These are phyloP conservation scores for Disparrhopalites patrizii DNA, from an alignment of 2,888 invertebrate species.

Conservation along the genomic window DNA sequence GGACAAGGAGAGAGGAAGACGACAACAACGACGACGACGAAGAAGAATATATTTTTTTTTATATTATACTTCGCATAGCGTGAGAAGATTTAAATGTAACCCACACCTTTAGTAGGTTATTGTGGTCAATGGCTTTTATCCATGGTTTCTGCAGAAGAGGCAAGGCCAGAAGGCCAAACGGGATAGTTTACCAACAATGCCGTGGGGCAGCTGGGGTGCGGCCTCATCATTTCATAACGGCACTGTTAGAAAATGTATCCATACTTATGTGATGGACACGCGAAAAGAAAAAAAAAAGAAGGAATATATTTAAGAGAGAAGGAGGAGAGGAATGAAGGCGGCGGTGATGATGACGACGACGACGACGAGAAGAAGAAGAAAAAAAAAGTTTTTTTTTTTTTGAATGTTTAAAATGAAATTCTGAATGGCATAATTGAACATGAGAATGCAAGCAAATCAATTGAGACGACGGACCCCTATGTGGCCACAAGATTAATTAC, in stretches of 20 bases:
- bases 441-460: conserved; percentile 28
- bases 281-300: conserved; percentile 23
- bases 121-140: conserved; percentile 42
- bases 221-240: conserved; percentile 30
- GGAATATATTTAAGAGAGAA: too few species aligned
- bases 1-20: not conserved
- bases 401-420: conserved; percentile 29
- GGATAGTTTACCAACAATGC: conserved; percentile 40
- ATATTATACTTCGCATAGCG: conserved; percentile 5
- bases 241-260: conserved; percentile 3
- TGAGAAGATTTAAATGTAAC: conserved; percentile 28
- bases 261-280: conserved; percentile 25
- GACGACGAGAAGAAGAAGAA: too few species aligned
- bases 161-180: conserved; percentile 45
- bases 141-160: conserved; percentile 29
- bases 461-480: conserved; percentile 25
- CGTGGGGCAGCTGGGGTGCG: conserved; percentile 31
- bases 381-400: too few species aligned
- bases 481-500: conserved; percentile 26
- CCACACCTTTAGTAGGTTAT: conserved; percentile 40
- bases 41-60: not conserved
- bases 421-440: conserved; percentile 29
- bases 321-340: too few species aligned
- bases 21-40: not conserved
- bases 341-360: too few species aligned